A percentile compares a stretch with the other conserved stretches of the same genome.
Conservation (phyloP, 2,888 invertebrate genomes). For the Synanthedon andrenaeformis region DNA sequence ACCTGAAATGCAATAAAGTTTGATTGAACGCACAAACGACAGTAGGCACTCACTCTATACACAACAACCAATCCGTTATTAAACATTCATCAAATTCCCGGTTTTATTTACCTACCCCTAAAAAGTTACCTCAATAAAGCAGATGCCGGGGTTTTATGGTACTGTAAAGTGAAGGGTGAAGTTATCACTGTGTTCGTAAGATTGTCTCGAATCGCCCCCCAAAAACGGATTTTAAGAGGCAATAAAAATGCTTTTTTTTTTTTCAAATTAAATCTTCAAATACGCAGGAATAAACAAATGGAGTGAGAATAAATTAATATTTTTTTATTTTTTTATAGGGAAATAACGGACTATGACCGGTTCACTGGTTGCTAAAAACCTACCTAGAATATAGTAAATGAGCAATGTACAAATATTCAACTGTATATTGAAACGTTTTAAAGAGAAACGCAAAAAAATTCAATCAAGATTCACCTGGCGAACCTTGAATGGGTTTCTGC, state of each 20-base stretch:
- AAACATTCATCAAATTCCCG: neutral
- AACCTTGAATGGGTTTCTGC: neutral
- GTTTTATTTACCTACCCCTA: neutral
- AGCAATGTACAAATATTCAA: too few species aligned
- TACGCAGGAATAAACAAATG: too few species aligned
- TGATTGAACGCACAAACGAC: neutral
- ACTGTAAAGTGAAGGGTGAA: neutral
- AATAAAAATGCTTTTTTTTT: too few species aligned
- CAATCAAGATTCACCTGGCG: neutral
- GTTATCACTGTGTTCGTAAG: neutral
- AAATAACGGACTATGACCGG: too few species aligned
- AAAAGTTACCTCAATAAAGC: neutral
- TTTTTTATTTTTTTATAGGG: too few species aligned
- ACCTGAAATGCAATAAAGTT: neutral
- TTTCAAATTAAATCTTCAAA: too few species aligned
- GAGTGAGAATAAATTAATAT: too few species aligned
- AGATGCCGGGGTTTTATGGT: neutral
- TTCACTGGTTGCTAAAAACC: too few species aligned
- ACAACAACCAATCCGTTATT: neutral
- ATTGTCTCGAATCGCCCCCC: neutral
- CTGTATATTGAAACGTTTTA: neutral
- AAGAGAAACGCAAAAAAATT: neutral
- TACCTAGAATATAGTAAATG: too few species aligned
- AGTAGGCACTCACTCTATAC: neutral
- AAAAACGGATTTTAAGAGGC: neutral